Evolutionary conservation across 2,888 invertebrate genomes (phyloP).

Genomic region (Elmis aenea): DNA sequence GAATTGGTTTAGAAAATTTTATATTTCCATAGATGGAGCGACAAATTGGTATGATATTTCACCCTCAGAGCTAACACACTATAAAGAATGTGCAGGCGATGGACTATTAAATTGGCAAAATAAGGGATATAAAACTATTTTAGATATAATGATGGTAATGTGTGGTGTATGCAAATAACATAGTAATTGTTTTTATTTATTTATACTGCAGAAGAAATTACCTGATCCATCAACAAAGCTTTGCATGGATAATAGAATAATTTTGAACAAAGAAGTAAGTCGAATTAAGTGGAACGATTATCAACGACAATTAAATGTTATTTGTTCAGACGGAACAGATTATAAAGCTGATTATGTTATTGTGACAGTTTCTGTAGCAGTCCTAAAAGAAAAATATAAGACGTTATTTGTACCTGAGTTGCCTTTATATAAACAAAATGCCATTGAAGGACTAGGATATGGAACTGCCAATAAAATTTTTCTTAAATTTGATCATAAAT

Average conservation of each 20-base stretch:
- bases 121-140: slow-evolving; percentile 61
- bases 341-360: slow-evolving; percentile 60
- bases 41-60: slow-evolving; percentile 65
- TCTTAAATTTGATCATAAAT: slow-evolving; percentile 56
- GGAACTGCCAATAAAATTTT: slow-evolving; percentile 66
- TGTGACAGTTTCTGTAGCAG: slow-evolving; percentile 65
- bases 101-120: slow-evolving; percentile 68
- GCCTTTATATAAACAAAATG: slow-evolving; percentile 50
- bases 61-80: slow-evolving; percentile 51
- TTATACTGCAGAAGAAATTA: slow-evolving; percentile 33
- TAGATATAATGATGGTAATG: slow-evolving; percentile 66
- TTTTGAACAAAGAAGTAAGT: slow-evolving; percentile 38
- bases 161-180: too few relatives aligned
- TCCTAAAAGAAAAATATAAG: slow-evolving; percentile 55
- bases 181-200: neutral
- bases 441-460: slow-evolving; percentile 56
- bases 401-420: slow-evolving; percentile 55
- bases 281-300: slow-evolving; percentile 34
- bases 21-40: slow-evolving; percentile 51
- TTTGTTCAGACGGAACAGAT: slow-evolving; percentile 50
- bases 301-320: slow-evolving; percentile 41
- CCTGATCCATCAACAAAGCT: slow-evolving; percentile 30
- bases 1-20: slow-evolving; percentile 39
- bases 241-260: slow-evolving; percentile 36
- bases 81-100: slow-evolving; percentile 67